These are phyloP conservation scores for Oncorhynchus nerka DNA, from an alignment of 2,113 vertebrate genomes.

Conservation along the genomic window DNA sequence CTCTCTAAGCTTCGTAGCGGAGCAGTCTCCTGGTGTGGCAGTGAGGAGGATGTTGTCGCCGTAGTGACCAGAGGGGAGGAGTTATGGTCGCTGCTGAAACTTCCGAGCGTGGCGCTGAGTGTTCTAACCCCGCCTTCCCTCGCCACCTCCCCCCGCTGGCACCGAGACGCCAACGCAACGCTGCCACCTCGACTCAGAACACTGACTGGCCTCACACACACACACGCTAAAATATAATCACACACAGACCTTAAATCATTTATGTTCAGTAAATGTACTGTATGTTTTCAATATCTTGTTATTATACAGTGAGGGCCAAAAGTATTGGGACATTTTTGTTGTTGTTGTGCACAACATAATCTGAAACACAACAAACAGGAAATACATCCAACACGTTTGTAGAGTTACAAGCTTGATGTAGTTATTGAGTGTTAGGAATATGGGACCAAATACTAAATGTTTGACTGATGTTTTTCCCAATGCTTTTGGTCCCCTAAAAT, in stretches of 20 bases:
- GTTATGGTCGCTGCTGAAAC: slow-evolving; percentile 86
- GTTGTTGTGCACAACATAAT: no score
- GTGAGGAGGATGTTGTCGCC: slow-evolving; percentile 76
- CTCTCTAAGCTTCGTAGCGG: slow-evolving; percentile 86
- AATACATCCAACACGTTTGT: no score
- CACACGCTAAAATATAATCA: slow-evolving; percentile 6
- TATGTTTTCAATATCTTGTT: slow-evolving; percentile 27
- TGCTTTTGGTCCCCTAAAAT: no score
- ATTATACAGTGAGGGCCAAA: no score
- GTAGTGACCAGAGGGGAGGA: slow-evolving; percentile 83
- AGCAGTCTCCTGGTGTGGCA: slow-evolving; percentile 60
- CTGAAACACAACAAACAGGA: no score
- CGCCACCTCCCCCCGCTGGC: slow-evolving; percentile 72
- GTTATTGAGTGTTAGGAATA: no score
- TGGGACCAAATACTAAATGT: no score
- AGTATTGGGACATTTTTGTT: no score
- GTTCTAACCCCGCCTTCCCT: slow-evolving; percentile 76
- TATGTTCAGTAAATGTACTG: slow-evolving; percentile 12
- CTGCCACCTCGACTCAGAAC: slow-evolving; percentile 78
- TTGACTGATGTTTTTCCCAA: no score
- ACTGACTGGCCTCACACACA: slow-evolving; percentile 82
- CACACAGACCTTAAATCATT: background rate
- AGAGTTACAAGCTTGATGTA: no score
- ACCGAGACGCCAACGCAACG: slow-evolving; percentile 79
- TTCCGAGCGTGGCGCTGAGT: slow-evolving; percentile 91